phyloP scores from a whole-genome alignment of 2,113 vertebrate genomes.

The Istiophorus platypterus region DNA sequence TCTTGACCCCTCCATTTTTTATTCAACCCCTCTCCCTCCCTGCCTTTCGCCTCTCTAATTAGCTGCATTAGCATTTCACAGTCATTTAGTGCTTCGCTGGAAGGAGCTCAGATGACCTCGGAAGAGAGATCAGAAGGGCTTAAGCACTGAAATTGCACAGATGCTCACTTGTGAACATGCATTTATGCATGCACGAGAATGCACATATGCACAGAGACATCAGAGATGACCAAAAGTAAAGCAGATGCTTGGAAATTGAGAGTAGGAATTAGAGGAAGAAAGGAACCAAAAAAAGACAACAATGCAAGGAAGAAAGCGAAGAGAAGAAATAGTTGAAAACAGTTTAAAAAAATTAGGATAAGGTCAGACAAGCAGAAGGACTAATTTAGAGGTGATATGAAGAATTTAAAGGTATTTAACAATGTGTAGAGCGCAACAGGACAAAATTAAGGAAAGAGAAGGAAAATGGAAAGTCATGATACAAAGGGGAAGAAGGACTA shows the following conservation, averaged over 20 bases:
- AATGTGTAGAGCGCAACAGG: constrained; percentile 17
- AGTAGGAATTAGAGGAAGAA: constrained; percentile 9
- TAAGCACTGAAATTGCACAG: constrained; percentile 48
- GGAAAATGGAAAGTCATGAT: constrained; percentile 6
- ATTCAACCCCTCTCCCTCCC: constrained; percentile 48
- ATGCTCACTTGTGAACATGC: constrained; percentile 40
- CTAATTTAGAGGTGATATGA: not conserved
- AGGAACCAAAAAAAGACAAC: not conserved
- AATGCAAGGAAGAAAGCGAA: not conserved
- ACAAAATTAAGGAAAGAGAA: constrained; percentile 1
- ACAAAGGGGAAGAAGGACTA: constrained; percentile 36
- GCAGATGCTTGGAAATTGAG: constrained; percentile 30
- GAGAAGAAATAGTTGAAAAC: not conserved
- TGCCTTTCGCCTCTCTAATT: constrained; percentile 75
- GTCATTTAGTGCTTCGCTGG: constrained; percentile 72
- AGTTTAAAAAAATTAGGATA: not conserved
- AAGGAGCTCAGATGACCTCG: constrained; percentile 72
- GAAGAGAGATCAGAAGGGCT: constrained; percentile 70
- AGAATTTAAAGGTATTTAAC: constrained; percentile 15
- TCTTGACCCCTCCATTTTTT: constrained; percentile 71
- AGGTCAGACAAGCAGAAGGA: not conserved
- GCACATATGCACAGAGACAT: constrained; percentile 11
- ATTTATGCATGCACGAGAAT: constrained; percentile 19
- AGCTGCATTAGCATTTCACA: constrained; percentile 81
- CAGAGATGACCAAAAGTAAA: constrained; percentile 30